Evolutionary conservation across 2,113 vertebrate species (phyloP).

Genomic region (Toxostoma redivivum): DNA sequence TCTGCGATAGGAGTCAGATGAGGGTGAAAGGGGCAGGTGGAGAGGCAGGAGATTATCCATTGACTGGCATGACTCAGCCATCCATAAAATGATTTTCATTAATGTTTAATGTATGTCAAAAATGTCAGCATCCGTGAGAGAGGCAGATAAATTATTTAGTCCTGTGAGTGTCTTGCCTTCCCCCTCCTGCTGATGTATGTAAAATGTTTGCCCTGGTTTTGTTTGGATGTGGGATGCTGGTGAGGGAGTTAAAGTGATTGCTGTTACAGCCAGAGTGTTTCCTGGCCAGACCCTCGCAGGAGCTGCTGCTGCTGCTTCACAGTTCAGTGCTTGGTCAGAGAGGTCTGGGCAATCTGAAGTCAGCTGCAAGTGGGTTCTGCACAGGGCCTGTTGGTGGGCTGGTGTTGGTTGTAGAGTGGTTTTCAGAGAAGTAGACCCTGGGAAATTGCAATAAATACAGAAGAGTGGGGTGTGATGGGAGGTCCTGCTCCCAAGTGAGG

Average conservation of each 20-base stretch:
- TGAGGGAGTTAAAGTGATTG: neutral
- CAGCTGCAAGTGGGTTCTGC: neutral
- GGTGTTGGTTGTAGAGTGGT: neutral
- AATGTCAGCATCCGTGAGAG: conserved; percentile 38
- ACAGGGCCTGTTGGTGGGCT: neutral
- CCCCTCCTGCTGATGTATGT: neutral
- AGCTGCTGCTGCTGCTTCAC: accelerated
- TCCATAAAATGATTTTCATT: conserved; percentile 62
- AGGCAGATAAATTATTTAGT: conserved; percentile 67
- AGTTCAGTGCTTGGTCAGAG: neutral
- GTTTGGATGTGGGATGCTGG: neutral
- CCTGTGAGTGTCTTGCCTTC: neutral
- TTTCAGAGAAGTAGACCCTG: neutral
- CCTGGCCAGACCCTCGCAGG: neutral
- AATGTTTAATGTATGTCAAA: conserved; percentile 68
- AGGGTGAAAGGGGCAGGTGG: conserved; percentile 49
- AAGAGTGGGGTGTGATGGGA: neutral
- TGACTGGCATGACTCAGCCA: conserved; percentile 56
- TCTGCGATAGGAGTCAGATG: neutral
- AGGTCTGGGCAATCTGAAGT: neutral
- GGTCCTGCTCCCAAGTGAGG: neutral
- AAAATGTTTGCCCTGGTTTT: conserved; percentile 12
- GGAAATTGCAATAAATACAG: neutral
- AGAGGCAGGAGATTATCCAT: conserved; percentile 26
- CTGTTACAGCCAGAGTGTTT: neutral